Percentiles rank a stretch among this genome's conserved stretches.
phyloP scores from a whole-genome alignment of 2,797 vertebrate genomes.

The Helostoma temminkii region DNA sequence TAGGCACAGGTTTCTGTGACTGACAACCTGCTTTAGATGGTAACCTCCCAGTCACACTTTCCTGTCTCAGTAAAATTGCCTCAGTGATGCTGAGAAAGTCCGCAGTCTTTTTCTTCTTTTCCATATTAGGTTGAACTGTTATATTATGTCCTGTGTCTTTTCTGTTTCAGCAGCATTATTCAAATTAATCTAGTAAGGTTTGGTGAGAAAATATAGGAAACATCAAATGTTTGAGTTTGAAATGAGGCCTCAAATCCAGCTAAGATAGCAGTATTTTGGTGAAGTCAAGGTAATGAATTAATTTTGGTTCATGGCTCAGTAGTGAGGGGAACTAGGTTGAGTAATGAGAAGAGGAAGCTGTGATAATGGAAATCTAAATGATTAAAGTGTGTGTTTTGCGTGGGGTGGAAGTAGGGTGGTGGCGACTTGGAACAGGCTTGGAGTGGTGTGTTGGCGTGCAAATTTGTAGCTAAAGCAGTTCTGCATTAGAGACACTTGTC shows the following conservation, averaged over 20 bases:
- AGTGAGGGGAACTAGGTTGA: slow-evolving; percentile 73
- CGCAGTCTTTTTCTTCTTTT: slow-evolving; percentile 35
- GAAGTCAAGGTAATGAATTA: slow-evolving; percentile 78
- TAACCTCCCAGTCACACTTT: slow-evolving; percentile 63
- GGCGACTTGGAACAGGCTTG: slow-evolving; percentile 20
- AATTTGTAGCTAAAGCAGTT: slow-evolving; percentile 1
- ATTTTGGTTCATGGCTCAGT: slow-evolving; percentile 77
- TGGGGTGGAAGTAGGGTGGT: slow-evolving; percentile 17
- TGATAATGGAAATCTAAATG: slow-evolving; percentile 81
- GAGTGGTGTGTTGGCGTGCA: slow-evolving; percentile 9
- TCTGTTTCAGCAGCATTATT: slow-evolving; percentile 46
- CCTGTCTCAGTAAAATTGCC: slow-evolving; percentile 63
- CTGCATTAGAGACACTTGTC: background rate
- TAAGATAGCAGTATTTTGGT: slow-evolving; percentile 68
- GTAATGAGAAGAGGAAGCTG: slow-evolving; percentile 75
- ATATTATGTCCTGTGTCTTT: slow-evolving; percentile 30
- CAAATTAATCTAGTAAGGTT: slow-evolving; percentile 64
- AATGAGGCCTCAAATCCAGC: slow-evolving; percentile 64
- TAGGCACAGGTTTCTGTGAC: slow-evolving; percentile 67
- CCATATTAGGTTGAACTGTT: slow-evolving; percentile 40
- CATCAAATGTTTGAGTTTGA: slow-evolving; percentile 69
- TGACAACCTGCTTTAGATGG: slow-evolving; percentile 69
- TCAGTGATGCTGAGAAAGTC: slow-evolving; percentile 44
- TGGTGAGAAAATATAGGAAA: slow-evolving; percentile 56
- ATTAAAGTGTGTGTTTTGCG: slow-evolving; percentile 74